Percentiles rank a stretch among this genome's conserved stretches.
phyloP scores from a whole-genome alignment of 2,113 vertebrate species.

The Sarotherodon lohbergeri region DNA sequence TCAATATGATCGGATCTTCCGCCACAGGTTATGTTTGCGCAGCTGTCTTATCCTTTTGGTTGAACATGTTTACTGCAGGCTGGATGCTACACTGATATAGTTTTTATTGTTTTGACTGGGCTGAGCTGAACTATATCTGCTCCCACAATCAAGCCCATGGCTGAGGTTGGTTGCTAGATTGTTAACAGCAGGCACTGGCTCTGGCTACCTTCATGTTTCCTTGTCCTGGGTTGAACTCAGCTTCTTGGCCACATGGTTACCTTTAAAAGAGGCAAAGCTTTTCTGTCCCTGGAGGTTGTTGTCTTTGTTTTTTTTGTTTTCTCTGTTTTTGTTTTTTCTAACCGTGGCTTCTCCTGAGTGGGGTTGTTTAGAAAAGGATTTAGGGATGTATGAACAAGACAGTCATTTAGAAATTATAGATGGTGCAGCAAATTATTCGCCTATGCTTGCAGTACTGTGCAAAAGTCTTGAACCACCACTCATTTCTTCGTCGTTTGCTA shows the following conservation, averaged over 20 bases:
- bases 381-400: neutral
- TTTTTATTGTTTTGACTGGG: neutral
- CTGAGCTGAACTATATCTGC: neutral
- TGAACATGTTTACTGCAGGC: neutral
- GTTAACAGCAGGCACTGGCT: conserved; percentile 22
- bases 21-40: neutral
- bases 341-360: neutral
- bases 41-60: neutral
- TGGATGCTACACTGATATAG: neutral
- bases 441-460: neutral
- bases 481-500: neutral
- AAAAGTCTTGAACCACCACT: neutral
- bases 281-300: neutral
- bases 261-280: conserved; percentile 24
- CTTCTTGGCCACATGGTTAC: conserved; percentile 40
- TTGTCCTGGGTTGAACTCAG: conserved; percentile 63
- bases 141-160: conserved; percentile 3
- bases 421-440: neutral
- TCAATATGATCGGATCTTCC: neutral
- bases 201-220: conserved; percentile 19
- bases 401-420: neutral
- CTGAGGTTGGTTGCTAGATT: conserved; percentile 6
- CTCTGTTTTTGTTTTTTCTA: neutral
- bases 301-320: neutral
- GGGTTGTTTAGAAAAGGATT: neutral